Conservation (phyloP, 2,888 invertebrate species). For the Trichacis sp. region DNA sequence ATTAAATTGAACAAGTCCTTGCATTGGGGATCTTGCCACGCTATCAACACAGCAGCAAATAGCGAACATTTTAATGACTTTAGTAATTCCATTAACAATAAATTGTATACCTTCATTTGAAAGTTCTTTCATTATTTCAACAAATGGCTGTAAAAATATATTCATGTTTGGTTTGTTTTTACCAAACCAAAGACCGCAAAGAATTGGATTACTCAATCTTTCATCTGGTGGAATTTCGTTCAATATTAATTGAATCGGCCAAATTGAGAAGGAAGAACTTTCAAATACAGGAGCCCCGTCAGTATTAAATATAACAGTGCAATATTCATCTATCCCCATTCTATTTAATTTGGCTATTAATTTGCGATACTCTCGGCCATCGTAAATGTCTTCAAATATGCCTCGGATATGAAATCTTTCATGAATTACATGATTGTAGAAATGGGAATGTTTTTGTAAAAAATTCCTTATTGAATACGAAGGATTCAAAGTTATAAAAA, state of each 20-base stretch:
- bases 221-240: conserved; percentile 15
- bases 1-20: conserved; percentile 25
- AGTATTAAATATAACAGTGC: too few relatives aligned
- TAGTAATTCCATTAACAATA: too few relatives aligned
- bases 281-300: background rate
- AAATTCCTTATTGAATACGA: conserved; percentile 7
- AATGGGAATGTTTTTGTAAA: conserved; percentile 6
- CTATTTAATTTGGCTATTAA: conserved; percentile 13
- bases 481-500: conserved; percentile 22
- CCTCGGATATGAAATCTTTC: conserved; percentile 11
- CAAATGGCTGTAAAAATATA: conserved; percentile 22
- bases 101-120: too few relatives aligned
- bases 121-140: conserved; percentile 21
- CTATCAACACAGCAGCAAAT: conserved; percentile 30
- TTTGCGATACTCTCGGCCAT: conserved; percentile 24
- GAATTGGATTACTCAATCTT: conserved; percentile 18
- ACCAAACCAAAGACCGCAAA: conserved; percentile 29
- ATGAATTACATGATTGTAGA: conserved; percentile 10
- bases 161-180: conserved; percentile 34
- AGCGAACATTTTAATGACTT: conserved; percentile 11
- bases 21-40: conserved; percentile 18
- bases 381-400: conserved; percentile 24
- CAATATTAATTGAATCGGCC: conserved; percentile 25
- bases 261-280: conserved; percentile 30
- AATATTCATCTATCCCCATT: conserved; percentile 9